Conservation (phyloP, 1,140 invertebrate species). For the Caerostris darwini region DNA sequence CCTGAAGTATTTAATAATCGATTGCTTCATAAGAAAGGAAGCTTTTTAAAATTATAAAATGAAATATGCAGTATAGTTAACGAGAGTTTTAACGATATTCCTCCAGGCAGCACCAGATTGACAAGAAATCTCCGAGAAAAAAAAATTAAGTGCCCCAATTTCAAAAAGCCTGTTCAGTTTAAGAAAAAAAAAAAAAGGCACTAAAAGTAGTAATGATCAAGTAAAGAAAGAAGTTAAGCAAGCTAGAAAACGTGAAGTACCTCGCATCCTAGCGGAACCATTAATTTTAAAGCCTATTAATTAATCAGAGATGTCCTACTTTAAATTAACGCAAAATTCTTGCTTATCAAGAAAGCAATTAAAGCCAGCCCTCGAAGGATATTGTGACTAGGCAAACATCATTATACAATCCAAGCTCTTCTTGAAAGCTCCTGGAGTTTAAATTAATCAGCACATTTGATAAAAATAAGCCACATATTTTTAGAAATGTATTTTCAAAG, state of each 20-base stretch:
- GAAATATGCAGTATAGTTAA: constrained; percentile 1
- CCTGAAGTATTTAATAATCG: neutral
- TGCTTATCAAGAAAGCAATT: constrained; percentile 43
- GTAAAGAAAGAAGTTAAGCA: constrained; percentile 34
- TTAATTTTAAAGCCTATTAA: constrained; percentile 48
- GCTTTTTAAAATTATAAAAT: neutral
- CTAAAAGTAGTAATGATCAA: neutral
- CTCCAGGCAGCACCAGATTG: neutral
- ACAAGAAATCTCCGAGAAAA: neutral
- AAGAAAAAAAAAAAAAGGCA: neutral
- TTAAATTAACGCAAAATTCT: constrained; percentile 50
- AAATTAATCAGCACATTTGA: constrained; percentile 28
- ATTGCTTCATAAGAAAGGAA: neutral
- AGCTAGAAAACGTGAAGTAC: neutral
- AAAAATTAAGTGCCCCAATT: constrained; percentile 32
- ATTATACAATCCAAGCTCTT: constrained; percentile 15
- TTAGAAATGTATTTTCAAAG: neutral
- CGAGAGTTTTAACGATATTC: constrained; percentile 40
- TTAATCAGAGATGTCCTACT: constrained; percentile 50
- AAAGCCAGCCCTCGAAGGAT: neutral
- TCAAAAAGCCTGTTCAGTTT: neutral
- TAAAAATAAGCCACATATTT: neutral
- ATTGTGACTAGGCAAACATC: constrained; percentile 33
- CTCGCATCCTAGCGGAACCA: neutral
- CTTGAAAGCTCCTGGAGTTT: neutral